A percentile compares a stretch with the other conserved stretches of the same genome.
These are phyloP conservation scores for Pantherophis vulpinus DNA, from an alignment of 2,797 vertebrate genomes.

Conservation along the genomic window DNA sequence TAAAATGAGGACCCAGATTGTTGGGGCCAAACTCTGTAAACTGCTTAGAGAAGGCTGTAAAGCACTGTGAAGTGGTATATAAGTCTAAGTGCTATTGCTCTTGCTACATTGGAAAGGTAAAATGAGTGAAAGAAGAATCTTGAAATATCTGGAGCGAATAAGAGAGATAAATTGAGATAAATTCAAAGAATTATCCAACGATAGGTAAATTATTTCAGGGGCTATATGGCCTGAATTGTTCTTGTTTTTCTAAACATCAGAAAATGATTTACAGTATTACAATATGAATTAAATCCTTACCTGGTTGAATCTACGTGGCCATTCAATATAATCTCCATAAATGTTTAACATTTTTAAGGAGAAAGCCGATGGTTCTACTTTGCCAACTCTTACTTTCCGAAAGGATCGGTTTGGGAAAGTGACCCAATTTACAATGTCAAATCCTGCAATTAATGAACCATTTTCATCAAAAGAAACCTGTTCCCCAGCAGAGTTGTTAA, in stretches of 20 bases:
- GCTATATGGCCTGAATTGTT: not conserved
- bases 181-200: not conserved
- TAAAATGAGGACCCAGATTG: no score
- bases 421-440: not conserved
- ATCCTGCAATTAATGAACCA: not conserved
- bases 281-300: not conserved
- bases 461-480: not conserved
- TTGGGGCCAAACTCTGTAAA: no score
- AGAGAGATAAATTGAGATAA: not conserved
- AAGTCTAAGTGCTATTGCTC: no score
- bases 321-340: not conserved
- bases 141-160: not conserved
- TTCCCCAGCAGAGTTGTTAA: not conserved
- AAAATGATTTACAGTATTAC: not conserved
- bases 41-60: no score
- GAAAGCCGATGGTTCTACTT: not conserved
- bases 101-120: not conserved
- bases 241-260: not conserved
- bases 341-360: not conserved
- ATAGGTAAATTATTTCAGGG: not conserved
- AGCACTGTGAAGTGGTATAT: no score
- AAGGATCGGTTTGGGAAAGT: not conserved
- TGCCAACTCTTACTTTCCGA: not conserved
- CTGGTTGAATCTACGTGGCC: conserved; percentile 3
- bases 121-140: not conserved